Conservation (phyloP, 2,888 invertebrate genomes). For the Brenthis hecate region DNA sequence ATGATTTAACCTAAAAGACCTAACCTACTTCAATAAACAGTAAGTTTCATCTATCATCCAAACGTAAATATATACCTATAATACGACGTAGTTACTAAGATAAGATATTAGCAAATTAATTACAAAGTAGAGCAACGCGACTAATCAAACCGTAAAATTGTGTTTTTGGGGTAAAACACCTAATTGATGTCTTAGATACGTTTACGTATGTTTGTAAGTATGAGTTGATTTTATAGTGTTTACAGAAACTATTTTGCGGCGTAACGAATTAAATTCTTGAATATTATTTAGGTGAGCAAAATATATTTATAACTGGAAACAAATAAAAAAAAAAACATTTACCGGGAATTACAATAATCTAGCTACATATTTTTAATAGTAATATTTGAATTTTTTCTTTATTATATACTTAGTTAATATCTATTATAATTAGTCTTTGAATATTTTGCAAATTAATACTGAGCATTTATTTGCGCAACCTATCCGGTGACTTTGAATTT, state of each 20-base stretch:
- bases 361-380: too few species aligned
- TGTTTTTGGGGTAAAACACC: constrained; percentile 22
- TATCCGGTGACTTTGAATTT: constrained; percentile 18
- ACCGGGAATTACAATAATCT: too few species aligned
- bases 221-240: too few species aligned
- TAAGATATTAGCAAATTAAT: constrained; percentile 40
- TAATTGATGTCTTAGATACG: constrained; percentile 2
- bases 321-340: background rate
- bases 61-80: background rate
- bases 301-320: background rate
- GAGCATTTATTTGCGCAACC: background rate
- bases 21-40: constrained; percentile 24
- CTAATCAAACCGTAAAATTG: constrained; percentile 29
- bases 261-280: too few species aligned
- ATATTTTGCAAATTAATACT: background rate
- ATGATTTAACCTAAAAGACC: constrained; percentile 25
- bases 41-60: background rate
- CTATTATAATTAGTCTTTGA: background rate
- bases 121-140: constrained; percentile 32
- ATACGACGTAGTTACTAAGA: constrained; percentile 41
- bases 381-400: background rate
- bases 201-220: background rate
- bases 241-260: too few species aligned
- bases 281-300: too few species aligned
- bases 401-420: background rate